Percentiles rank a stretch among this genome's conserved stretches.
Evolutionary conservation across 2,113 vertebrate genomes (phyloP).

Genomic region (Rhipidura dahli): DNA sequence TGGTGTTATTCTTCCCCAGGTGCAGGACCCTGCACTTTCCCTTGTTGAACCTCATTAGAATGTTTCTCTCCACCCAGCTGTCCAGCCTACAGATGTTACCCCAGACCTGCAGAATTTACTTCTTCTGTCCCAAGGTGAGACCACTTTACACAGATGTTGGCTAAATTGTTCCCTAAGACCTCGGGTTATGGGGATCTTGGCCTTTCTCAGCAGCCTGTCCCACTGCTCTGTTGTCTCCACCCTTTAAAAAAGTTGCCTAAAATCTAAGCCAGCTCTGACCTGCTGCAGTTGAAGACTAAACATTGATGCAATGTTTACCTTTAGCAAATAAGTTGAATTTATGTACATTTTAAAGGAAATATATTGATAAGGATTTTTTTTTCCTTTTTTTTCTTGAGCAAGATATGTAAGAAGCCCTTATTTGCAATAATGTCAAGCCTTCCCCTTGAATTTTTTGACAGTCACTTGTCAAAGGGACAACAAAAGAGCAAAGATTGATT

Average conservation of each 20-base stretch:
- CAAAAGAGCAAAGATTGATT: neutral
- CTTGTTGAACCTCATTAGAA: neutral
- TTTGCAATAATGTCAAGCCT: neutral
- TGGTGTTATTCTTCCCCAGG: neutral
- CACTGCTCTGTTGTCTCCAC: fast-evolving
- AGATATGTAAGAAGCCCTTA: neutral
- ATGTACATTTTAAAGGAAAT: neutral
- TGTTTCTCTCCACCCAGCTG: neutral
- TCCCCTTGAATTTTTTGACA: neutral
- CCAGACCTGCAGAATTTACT: neutral
- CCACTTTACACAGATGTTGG: neutral
- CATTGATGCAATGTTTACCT: neutral
- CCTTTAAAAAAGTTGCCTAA: neutral
- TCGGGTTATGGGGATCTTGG: neutral
- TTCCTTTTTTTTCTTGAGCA: neutral
- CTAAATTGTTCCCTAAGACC: neutral
- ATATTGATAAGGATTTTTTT: neutral
- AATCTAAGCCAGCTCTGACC: neutral
- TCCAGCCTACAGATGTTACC: neutral
- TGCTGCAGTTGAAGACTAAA: neutral
- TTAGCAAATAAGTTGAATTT: neutral
- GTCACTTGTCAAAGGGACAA: neutral
- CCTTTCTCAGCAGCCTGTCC: neutral
- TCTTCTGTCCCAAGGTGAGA: neutral
- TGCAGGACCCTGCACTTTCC: neutral